Percentiles rank a stretch among this genome's conserved stretches.
Conservation (phyloP, 1,140 invertebrate species). For the Drosophila jambulina region DNA sequence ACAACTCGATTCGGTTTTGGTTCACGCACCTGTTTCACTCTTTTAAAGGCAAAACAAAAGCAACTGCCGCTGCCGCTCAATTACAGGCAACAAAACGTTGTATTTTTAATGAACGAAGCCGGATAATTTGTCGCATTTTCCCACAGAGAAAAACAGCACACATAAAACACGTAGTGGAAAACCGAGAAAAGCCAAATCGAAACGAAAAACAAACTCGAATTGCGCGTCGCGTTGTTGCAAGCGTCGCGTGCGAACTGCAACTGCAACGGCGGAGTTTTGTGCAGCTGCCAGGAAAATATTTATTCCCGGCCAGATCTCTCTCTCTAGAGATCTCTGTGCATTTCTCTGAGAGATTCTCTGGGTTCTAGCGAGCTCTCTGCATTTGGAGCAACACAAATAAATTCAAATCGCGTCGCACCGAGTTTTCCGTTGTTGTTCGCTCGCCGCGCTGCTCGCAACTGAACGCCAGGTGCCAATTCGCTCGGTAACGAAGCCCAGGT, state of each 20-base stretch:
- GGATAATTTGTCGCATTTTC: conserved; percentile 64
- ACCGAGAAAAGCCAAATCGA: conserved; percentile 18
- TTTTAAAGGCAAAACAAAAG: conserved; percentile 69
- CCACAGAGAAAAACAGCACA: conserved; percentile 25
- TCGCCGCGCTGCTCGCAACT: conserved; percentile 71
- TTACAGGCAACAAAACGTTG: conserved; percentile 73
- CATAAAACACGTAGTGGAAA: conserved; percentile 8
- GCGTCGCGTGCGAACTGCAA: conserved; percentile 65
- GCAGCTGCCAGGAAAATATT: conserved; percentile 38
- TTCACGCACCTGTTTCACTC: conserved; percentile 75
- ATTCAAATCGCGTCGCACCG: conserved; percentile 43
- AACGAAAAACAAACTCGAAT: conserved; percentile 2
- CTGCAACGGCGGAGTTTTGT: conserved; percentile 60
- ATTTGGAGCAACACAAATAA: conserved; percentile 18
- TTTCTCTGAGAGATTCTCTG: conserved; percentile 22
- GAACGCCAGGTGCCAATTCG: conserved; percentile 71
- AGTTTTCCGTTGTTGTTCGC: conserved; percentile 68
- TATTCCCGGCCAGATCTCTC: conserved; percentile 29
- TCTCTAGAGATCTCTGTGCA: background rate
- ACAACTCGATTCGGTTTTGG: conserved; percentile 38
- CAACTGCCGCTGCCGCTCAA: conserved; percentile 76
- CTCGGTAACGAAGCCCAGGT: conserved; percentile 48
- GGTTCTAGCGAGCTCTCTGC: conserved; percentile 47
- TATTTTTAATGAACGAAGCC: conserved; percentile 64
- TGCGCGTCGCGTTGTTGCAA: conserved; percentile 61